Conservation (phyloP, 2,113 vertebrate genomes). For the Lates calcarifer region DNA sequence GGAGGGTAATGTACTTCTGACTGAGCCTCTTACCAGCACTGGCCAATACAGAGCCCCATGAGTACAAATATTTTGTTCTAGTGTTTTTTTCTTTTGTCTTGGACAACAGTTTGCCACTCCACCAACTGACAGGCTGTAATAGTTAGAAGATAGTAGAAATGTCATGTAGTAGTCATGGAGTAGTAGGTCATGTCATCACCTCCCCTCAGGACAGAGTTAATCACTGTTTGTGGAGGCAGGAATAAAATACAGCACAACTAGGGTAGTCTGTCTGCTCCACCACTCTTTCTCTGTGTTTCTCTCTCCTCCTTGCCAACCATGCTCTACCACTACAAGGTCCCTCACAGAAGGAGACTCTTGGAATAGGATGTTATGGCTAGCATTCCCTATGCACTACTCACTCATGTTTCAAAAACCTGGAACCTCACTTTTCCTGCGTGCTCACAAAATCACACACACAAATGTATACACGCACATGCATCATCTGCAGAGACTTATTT, state of each 20-base stretch:
- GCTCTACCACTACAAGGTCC: conserved; percentile 21
- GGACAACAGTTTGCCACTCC: conserved; percentile 1
- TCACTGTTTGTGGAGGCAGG: conserved; percentile 54
- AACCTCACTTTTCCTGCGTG: conserved; percentile 39
- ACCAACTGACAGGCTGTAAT: conserved; percentile 17
- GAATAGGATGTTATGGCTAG: conserved; percentile 67
- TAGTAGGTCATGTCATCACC: conserved; percentile 56
- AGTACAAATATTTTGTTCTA: not conserved
- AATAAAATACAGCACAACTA: conserved; percentile 33
- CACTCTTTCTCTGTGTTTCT: not conserved
- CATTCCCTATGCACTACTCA: conserved; percentile 40
- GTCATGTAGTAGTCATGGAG: conserved; percentile 54
- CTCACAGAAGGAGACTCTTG: conserved; percentile 36
- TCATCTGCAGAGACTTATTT: conserved; percentile 49
- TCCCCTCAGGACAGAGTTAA: conserved; percentile 47
- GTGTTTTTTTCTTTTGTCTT: not conserved
- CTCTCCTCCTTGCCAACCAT: conserved; percentile 14
- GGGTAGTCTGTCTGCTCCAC: conserved; percentile 9
- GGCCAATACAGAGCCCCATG: not conserved
- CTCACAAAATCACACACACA: not conserved
- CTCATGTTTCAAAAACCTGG: conserved; percentile 54
- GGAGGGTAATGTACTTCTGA: not conserved
- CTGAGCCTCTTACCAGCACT: not conserved
- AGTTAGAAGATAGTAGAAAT: conserved; percentile 49
- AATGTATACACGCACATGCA: conserved; percentile 5